Evolutionary conservation across 2,113 vertebrate species (phyloP), one percentile per base, ranked within the genome.

Genomic region (Erinaceus europaeus): DNA sequence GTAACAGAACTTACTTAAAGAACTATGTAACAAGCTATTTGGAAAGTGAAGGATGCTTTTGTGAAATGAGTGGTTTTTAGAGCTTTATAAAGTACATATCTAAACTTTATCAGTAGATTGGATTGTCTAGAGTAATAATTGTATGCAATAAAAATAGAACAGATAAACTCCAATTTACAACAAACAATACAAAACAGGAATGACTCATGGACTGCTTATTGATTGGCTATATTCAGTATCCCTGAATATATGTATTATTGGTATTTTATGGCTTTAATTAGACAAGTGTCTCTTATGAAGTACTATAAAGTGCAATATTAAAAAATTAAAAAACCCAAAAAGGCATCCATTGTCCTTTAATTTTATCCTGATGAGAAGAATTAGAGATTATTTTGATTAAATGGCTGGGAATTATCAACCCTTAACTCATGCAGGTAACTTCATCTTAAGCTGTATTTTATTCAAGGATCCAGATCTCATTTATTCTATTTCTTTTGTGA

Each of bases 201-300:
- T 73, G 88, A 94, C 80, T 94, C 94, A 92, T 94, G 90, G 85
- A 95, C 94, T 94, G 29, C 89, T 96, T 93, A 95, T 69, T 94
- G 95, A 77, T 55, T 95, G 94, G 95, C 93, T 88, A 93, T 5
- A 38, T 95, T 93, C 95, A 95, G 93, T 94, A 85, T n/a, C 87
- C 95, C 95, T 94, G 92, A 95, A 97, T 97, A 96, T 96, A 94
- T 93, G 94, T 92, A 94, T 94, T 93, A 82, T 95, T 91, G 92
- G 90, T 96, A 95, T 95, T 94, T 95, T 96, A 97, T 97, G 96
- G 96, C 97, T 97, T 97, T 87, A 94, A 94, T 97, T 96, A 97
- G 97, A 97, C 96, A 96, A 62, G 89, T 88, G 96, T 96, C 96
- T 96, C 95, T 96, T 96, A 90, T 86, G 93, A 97, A 96, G 95